A percentile compares a stretch with the other conserved stretches of the same genome.
These are phyloP conservation scores for Beris morrisii DNA, from an alignment of 2,888 invertebrate genomes.

Conservation along the genomic window DNA sequence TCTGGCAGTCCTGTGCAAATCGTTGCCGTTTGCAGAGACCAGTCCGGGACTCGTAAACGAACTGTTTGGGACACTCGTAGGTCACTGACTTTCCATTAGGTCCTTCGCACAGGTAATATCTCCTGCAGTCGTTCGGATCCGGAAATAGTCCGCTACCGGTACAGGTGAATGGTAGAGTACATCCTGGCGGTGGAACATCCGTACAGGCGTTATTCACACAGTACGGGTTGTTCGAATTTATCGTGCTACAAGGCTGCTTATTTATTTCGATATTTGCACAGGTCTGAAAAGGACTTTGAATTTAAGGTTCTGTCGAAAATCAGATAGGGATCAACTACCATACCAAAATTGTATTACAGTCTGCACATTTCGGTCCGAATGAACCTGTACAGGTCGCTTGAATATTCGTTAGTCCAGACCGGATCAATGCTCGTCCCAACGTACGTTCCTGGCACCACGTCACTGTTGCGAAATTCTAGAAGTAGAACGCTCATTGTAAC, in stretches of 20 bases:
- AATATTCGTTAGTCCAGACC: neutral
- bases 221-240: slow-evolving; percentile 13
- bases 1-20: slow-evolving; percentile 19
- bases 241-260: slow-evolving; percentile 13
- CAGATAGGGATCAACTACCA: neutral
- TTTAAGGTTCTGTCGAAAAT: neutral
- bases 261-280: neutral
- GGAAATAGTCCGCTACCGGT: slow-evolving; percentile 55
- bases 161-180: slow-evolving; percentile 12
- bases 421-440: neutral
- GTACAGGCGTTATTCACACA: slow-evolving; percentile 19
- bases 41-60: slow-evolving; percentile 31
- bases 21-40: slow-evolving; percentile 24
- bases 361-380: slow-evolving; percentile 22
- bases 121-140: slow-evolving; percentile 33
- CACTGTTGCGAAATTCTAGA: no score
- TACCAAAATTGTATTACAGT: slow-evolving; percentile 24
- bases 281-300: slow-evolving; percentile 12
- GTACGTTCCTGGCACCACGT: neutral
- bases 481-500: no score
- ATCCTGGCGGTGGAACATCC: neutral
- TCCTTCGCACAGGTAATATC: slow-evolving; percentile 35
- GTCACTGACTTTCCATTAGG: neutral
- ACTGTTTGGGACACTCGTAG: slow-evolving; percentile 31
- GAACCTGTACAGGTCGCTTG: neutral